phyloP scores from a whole-genome alignment of 2,888 invertebrate species.

The Campaea margaritaria region DNA sequence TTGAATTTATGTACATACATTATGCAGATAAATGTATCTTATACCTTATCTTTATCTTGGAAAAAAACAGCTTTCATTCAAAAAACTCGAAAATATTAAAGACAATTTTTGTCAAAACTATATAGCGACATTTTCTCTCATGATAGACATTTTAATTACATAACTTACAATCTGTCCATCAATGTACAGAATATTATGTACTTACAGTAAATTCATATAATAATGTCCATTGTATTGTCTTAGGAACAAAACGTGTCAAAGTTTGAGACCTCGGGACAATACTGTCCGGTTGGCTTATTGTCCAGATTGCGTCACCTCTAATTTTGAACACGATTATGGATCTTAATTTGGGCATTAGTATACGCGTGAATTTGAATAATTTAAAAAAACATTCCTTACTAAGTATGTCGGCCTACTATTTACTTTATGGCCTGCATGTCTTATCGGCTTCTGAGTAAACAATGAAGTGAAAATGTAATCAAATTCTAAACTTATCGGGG shows the following conservation, averaged over 20 bases:
- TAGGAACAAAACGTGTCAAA: slow-evolving; percentile 28
- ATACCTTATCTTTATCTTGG: too few species aligned
- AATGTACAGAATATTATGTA: slow-evolving; percentile 4
- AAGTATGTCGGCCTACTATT: too few species aligned
- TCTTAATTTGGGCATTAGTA: slow-evolving; percentile 1
- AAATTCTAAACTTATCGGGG: too few species aligned
- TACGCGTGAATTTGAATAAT: too few species aligned
- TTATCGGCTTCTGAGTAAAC: too few species aligned
- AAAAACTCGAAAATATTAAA: too few species aligned
- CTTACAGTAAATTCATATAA: neutral
- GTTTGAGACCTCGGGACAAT: slow-evolving; percentile 24
- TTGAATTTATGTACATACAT: too few species aligned
- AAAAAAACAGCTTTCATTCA: neutral
- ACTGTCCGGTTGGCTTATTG: slow-evolving; percentile 12
- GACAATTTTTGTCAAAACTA: too few species aligned
- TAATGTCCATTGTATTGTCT: slow-evolving; percentile 22
- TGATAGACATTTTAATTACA: slow-evolving; percentile 22
- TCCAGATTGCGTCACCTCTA: slow-evolving; percentile 19
- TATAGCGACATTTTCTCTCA: slow-evolving; percentile 10
- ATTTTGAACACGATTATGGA: slow-evolving; percentile 18
- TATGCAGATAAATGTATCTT: too few species aligned
- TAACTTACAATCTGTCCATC: slow-evolving; percentile 26
- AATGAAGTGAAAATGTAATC: too few species aligned
- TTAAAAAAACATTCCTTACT: too few species aligned
- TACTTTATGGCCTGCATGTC: too few species aligned